Base-by-base conservation (phyloP, 2,113 vertebrate species). In the Scartelaos histophorus region DNA sequence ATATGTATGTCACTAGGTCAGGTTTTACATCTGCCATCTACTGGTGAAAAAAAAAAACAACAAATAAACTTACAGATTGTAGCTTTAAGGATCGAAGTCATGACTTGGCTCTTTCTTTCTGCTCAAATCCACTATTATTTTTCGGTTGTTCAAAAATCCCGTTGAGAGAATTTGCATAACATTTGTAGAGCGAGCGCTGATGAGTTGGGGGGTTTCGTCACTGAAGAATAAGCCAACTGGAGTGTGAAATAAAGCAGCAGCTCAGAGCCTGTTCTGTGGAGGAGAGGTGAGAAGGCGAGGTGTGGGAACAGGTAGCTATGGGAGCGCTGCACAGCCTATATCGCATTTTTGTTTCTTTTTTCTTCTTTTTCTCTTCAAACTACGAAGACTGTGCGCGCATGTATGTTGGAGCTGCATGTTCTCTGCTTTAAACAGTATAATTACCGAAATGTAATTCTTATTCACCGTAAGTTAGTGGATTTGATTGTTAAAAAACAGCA, bases 171-270 rank as follows among this genome's bases (percentile, higher is more conserved):
- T 91, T 90, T 86, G 81, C 88, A 90, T 89, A 90, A 85, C 74
- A 81, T 83, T 87, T 77, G 76, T 77, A 25, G 1, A 51, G 67
- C 69, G 62, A 45, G 69, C 38, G 65, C 70, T 85, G 85, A 87
- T 74, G 84, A 85, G 78, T 83, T 29, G 21, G 71, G 79, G 81
- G 84, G 79, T 70, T n/a, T 70, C 66, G 78, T 69, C 73, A 25
- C 60, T 71, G 64, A 82, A 88, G 79, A 87, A 84, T 81, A 81
- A 19, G 78, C 38, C 80, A 87, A 91, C 88, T 87, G 77, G 81
- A 89, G 90, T 90, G 90, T 91, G 86, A 90, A 93, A 91, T 90
- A 82, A 87, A 82, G 82, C 66, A 56, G 80, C 65, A 78, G 77
- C 85, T 76, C 83, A 84, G 80, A 81, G 71, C 80, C 86, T 84